phyloP scores from a whole-genome alignment of 2,113 vertebrate genomes.

The Heloderma charlesbogerti region DNA sequence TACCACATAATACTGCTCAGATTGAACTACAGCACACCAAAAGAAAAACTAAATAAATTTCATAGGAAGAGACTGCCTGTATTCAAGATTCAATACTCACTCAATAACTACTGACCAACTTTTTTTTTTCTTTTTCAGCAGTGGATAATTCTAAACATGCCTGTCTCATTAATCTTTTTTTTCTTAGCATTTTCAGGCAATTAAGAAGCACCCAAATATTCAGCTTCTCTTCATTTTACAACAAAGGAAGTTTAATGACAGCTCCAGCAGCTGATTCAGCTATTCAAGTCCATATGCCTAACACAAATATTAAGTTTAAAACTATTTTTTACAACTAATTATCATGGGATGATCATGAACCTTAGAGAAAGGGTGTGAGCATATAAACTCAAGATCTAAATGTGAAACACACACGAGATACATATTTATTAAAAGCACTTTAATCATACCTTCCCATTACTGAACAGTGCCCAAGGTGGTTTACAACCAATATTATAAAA shows the following conservation, averaged over 20 bases:
- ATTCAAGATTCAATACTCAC: background rate
- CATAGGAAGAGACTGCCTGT: background rate
- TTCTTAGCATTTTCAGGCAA: slow-evolving; percentile 26
- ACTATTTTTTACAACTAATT: background rate
- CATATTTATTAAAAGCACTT: background rate
- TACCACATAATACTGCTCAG: background rate
- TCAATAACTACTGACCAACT: background rate
- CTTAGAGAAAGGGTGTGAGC: rapidly evolving
- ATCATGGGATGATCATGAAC: background rate
- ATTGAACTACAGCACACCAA: background rate
- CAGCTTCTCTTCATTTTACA: background rate
- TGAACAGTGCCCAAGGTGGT: background rate
- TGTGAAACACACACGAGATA: background rate
- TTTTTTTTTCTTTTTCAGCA: background rate
- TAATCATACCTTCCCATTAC: background rate
- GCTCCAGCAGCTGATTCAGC: background rate
- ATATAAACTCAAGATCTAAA: background rate
- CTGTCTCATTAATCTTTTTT: slow-evolving; percentile 23
- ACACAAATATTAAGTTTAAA: background rate
- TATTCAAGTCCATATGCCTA: rapidly evolving
- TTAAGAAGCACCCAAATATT: slow-evolving; percentile 10
- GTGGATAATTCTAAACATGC: background rate
- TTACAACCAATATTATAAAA: background rate
- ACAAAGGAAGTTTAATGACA: background rate
- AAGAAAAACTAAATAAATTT: background rate